A percentile compares a stretch with the other conserved stretches of the same genome.
These are phyloP conservation scores for Eumaeus atala DNA, from an alignment of 1,140 invertebrate genomes.

Conservation along the genomic window DNA sequence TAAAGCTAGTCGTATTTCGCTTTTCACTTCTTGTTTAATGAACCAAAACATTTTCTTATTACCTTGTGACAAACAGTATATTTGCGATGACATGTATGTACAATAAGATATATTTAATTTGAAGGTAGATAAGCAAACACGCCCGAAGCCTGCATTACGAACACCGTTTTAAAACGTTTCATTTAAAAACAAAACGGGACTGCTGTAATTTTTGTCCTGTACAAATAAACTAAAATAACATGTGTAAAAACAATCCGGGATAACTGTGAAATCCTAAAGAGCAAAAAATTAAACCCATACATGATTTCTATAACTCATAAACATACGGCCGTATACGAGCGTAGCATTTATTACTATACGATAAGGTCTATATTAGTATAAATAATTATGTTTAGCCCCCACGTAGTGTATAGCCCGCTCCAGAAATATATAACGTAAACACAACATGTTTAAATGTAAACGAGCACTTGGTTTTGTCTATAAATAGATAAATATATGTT, in stretches of 20 bases:
- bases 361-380: conserved; percentile 15
- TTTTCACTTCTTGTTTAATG: no score
- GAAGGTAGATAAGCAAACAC: no score
- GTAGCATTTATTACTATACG: background rate
- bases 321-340: background rate
- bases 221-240: conserved; percentile 2
- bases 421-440: conserved; percentile 66
- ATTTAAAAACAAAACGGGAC: no score
- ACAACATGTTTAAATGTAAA: conserved; percentile 63
- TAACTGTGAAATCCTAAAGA: conserved; percentile 7
- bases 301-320: conserved; percentile 10
- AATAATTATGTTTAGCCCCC: conserved; percentile 30
- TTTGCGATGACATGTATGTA: no score
- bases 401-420: conserved; percentile 51
- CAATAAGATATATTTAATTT: no score
- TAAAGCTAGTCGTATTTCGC: no score
- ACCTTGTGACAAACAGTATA: no score
- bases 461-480: conserved; percentile 59
- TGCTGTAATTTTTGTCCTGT: background rate
- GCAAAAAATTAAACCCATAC: conserved; percentile 9
- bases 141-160: no score
- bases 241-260: conserved; percentile 6
- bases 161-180: no score
- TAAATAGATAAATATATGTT: conserved; percentile 61
- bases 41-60: no score